Conservation (phyloP, 2,113 vertebrate species). For the Forbesichthys agassizii region DNA sequence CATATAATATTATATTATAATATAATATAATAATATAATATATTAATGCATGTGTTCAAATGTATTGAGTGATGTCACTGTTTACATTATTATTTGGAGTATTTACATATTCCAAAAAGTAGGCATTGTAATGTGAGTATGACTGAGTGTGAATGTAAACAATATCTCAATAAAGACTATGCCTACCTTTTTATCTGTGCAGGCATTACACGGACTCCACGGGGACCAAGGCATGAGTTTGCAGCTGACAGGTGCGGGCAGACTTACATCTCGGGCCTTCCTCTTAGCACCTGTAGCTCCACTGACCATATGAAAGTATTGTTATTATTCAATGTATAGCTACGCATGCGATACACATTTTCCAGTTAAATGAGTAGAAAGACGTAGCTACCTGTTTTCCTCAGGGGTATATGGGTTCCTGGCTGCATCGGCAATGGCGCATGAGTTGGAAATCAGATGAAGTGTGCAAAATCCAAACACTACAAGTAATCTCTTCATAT, state of each 20-base stretch:
- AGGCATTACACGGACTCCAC: constrained; percentile 87
- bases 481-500: constrained; percentile 34
- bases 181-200: constrained; percentile 82
- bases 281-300: constrained; percentile 27
- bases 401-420: constrained; percentile 27
- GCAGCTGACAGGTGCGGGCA: constrained; percentile 76
- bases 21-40: too few relatives aligned
- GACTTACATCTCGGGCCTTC: constrained; percentile 50
- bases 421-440: constrained; percentile 13
- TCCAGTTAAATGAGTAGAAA: not conserved
- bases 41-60: too few relatives aligned
- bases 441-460: constrained; percentile 21
- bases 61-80: too few relatives aligned
- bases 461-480: constrained; percentile 39
- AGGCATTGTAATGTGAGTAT: not conserved
- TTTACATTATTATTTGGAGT: too few relatives aligned
- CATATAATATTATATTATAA: too few relatives aligned
- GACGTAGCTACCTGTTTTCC: constrained; percentile 45
- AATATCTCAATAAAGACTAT: not conserved
- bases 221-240: constrained; percentile 81
- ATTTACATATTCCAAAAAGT: too few relatives aligned
- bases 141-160: not conserved
- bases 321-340: not conserved
- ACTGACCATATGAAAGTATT: constrained; percentile 20
- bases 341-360: constrained; percentile 42